Conservation (phyloP, 2,888 invertebrate species). For the Cephus spinipes region DNA sequence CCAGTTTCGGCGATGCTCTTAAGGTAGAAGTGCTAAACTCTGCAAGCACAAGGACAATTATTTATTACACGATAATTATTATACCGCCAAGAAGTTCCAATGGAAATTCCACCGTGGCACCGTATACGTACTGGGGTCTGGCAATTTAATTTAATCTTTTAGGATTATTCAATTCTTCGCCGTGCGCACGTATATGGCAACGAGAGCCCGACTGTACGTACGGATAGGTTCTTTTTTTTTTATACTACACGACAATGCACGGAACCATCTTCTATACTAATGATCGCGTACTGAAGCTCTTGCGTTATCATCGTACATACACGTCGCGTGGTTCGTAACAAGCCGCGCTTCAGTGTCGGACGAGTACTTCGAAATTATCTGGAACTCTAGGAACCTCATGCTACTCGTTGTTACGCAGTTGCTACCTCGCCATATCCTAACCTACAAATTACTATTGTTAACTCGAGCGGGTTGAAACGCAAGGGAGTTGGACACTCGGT, state of each 20-base stretch:
- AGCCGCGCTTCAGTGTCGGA: not conserved
- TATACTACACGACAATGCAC: not conserved
- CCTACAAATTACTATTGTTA: not conserved
- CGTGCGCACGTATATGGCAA: not conserved
- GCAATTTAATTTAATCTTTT: not conserved
- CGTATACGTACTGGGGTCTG: not conserved
- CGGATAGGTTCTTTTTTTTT: not conserved
- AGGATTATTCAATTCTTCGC: not conserved
- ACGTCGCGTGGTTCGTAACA: not conserved
- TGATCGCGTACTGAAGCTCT: not conserved
- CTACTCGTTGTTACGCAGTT: not conserved
- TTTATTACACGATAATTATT: not conserved
- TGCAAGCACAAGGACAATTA: not conserved
- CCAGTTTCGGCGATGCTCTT: not conserved
- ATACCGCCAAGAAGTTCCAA: not conserved
- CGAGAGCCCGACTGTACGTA: not conserved
- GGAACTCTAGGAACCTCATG: not conserved
- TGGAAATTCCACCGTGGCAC: not conserved
- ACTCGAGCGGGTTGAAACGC: not conserved
- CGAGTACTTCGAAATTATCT: not conserved
- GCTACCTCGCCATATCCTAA: not conserved
- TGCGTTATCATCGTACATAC: not conserved
- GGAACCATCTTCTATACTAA: not conserved
- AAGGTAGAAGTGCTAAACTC: not conserved
- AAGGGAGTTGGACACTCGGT: not conserved